Conservation (phyloP, 35 echinoderm and acorn worm species). For the Apostichopus parvimensis region DNA sequence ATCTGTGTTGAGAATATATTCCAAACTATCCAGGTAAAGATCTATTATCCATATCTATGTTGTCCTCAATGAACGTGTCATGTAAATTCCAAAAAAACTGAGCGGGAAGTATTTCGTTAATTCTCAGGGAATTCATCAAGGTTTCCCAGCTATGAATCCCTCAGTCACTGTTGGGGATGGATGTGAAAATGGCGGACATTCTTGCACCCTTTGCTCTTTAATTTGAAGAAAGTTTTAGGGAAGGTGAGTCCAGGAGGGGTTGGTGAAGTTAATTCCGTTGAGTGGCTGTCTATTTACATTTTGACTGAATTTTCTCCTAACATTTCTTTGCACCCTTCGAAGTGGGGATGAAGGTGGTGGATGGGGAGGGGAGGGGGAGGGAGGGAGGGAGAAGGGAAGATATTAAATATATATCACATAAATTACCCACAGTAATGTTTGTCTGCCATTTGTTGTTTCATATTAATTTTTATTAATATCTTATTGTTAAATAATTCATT, state of each 20-base stretch:
- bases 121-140: conserved; percentile 58
- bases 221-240: conserved; percentile 34
- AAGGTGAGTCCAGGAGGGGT: conserved; percentile 25
- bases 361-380: not conserved
- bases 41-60: not conserved
- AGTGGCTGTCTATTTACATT: not conserved
- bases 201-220: conserved; percentile 47
- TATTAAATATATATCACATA: not conserved
- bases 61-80: not conserved
- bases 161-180: conserved; percentile 65
- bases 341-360: not conserved
- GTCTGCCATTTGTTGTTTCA: not conserved
- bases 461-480: not conserved
- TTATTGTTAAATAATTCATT: not conserved
- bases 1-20: not conserved
- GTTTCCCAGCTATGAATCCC: conserved; percentile 53
- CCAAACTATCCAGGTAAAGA: not conserved
- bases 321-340: not conserved
- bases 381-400: not conserved
- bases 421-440: not conserved
- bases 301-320: conserved; percentile 19
- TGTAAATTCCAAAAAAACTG: conserved; percentile 24
- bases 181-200: conserved; percentile 60
- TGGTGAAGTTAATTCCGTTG: not conserved
- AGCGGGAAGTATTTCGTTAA: conserved; percentile 52